These are phyloP conservation scores for Coptodon rendalli DNA, from an alignment of 2,113 vertebrate species.

Conservation along the genomic window DNA sequence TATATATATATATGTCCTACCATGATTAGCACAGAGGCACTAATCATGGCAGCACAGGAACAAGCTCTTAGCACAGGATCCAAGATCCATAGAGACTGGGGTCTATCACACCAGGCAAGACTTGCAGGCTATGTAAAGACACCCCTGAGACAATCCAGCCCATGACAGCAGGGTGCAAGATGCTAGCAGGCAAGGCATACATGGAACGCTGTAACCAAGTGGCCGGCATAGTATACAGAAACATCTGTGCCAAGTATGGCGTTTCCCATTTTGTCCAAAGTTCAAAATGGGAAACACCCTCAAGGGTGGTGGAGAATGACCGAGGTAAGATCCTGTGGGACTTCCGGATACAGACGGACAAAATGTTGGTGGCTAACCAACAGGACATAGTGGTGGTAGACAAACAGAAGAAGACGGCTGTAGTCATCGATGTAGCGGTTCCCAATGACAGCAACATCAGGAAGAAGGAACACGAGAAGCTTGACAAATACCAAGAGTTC, in stretches of 20 bases:
- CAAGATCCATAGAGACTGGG: neutral
- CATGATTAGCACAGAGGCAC: neutral
- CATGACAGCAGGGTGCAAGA: neutral
- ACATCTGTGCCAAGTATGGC: neutral
- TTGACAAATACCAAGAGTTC: fast-evolving
- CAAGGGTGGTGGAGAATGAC: fast-evolving
- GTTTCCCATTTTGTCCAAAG: neutral
- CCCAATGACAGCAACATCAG: neutral
- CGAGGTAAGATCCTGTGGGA: neutral
- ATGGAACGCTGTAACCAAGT: fast-evolving
- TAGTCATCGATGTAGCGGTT: neutral
- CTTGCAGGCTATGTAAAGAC: neutral
- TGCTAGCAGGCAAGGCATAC: neutral
- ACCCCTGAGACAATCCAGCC: neutral
- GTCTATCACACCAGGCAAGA: neutral
- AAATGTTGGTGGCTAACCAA: neutral
- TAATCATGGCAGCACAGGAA: neutral
- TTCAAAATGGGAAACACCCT: fast-evolving
- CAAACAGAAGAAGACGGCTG: fast-evolving
- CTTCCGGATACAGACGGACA: neutral
- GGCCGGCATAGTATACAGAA: fast-evolving
- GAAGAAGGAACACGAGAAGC: neutral
- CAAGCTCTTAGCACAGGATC: neutral
- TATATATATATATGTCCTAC: fast-evolving
- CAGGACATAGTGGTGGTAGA: fast-evolving